phyloP scores from a whole-genome alignment of 2,888 invertebrate species.

The Coremacera marginata region DNA sequence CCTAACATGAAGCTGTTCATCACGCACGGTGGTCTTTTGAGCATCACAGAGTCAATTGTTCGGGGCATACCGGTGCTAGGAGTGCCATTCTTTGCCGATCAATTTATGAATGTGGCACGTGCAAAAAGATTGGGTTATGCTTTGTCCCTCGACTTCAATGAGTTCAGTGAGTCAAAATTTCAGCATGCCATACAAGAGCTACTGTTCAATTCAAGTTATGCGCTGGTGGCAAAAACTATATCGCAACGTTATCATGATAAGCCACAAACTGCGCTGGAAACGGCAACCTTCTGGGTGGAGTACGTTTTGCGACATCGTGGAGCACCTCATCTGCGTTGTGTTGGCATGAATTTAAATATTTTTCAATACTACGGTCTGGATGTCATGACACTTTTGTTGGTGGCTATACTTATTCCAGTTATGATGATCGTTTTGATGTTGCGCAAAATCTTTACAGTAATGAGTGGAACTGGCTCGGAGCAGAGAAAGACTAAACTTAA shows the following conservation, averaged over 20 bases:
- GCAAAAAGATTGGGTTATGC: conserved; percentile 63
- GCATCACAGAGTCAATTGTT: conserved; percentile 67
- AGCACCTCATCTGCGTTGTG: conserved; percentile 52
- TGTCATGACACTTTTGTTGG: conserved; percentile 17
- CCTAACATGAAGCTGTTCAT: conserved; percentile 67
- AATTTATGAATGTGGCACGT: conserved; percentile 40
- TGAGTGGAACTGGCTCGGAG: neutral
- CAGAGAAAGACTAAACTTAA: neutral
- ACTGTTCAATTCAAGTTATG: conserved; percentile 42
- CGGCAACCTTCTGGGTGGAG: conserved; percentile 54
- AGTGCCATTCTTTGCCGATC: conserved; percentile 67
- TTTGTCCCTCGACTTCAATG: conserved; percentile 54
- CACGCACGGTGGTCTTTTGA: conserved; percentile 68
- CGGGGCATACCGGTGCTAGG: conserved; percentile 68
- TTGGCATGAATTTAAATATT: conserved; percentile 49
- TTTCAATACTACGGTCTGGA: conserved; percentile 52
- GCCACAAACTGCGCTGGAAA: conserved; percentile 49
- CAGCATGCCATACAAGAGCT: conserved; percentile 40
- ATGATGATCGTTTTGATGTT: neutral
- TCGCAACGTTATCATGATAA: conserved; percentile 51
- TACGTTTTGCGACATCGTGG: conserved; percentile 53
- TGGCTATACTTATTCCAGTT: neutral
- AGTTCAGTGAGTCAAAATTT: conserved; percentile 59
- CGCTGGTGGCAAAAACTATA: conserved; percentile 35
- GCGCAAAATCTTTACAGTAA: neutral